A percentile compares a stretch with the other conserved stretches of the same genome.
Conservation (phyloP, 2,888 invertebrate species). For the Eupithecia centaureata region DNA sequence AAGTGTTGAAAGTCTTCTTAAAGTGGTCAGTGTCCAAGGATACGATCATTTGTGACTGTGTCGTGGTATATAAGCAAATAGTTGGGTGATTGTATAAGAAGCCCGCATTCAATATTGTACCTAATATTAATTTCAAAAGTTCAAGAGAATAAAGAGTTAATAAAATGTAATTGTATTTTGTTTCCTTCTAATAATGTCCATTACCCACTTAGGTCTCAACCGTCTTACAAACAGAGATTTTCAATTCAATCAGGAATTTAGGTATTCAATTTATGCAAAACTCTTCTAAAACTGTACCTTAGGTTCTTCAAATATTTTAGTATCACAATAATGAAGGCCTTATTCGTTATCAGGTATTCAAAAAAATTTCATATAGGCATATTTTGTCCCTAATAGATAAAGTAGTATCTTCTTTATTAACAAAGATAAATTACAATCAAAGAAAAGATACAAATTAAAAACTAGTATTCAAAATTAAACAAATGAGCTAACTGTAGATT, state of each 20-base stretch:
- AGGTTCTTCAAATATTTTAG: neutral
- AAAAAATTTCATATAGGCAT: too few relatives aligned
- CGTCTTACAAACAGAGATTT: neutral
- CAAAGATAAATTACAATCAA: too few relatives aligned
- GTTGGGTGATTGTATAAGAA: slow-evolving; percentile 83
- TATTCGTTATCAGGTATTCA: too few relatives aligned
- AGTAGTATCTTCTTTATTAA: too few relatives aligned
- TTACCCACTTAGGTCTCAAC: neutral
- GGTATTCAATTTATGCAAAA: neutral
- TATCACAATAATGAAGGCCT: neutral
- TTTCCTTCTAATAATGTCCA: slow-evolving; percentile 40
- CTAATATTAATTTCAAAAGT: slow-evolving; percentile 82
- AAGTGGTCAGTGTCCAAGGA: slow-evolving; percentile 59
- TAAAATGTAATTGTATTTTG: slow-evolving; percentile 67
- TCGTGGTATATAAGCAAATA: slow-evolving; percentile 83
- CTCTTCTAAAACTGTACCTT: neutral
- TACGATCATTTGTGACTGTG: slow-evolving; percentile 77
- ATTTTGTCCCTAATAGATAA: too few relatives aligned
- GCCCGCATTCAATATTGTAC: slow-evolving; percentile 82
- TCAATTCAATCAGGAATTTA: neutral
- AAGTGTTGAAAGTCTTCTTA: slow-evolving; percentile 44
- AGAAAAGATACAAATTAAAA: too few relatives aligned
- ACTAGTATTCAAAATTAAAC: too few relatives aligned
- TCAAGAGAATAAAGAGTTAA: slow-evolving; percentile 84
- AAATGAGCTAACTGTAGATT: too few relatives aligned